These are phyloP conservation scores for Dioctria linearis DNA, from an alignment of 2,888 invertebrate species.

Conservation along the genomic window DNA sequence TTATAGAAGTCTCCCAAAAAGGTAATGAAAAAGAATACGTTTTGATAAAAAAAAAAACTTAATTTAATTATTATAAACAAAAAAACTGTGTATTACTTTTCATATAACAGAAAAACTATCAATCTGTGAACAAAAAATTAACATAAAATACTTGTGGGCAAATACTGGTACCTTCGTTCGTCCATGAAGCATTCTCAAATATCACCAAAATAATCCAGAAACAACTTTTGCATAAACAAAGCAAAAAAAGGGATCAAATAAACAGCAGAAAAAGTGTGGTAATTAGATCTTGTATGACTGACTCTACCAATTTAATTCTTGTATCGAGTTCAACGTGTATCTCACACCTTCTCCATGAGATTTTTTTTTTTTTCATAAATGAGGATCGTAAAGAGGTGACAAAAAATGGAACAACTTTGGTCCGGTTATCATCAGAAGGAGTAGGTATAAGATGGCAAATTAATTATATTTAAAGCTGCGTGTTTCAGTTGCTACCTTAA, in stretches of 20 bases:
- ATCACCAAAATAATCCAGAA: conserved; percentile 43
- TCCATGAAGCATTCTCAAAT: neutral
- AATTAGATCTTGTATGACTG: conserved; percentile 23
- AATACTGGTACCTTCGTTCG: no score
- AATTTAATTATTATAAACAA: no score
- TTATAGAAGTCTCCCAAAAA: no score
- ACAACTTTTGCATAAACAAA: neutral
- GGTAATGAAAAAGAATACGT: no score
- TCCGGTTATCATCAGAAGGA: conserved; percentile 30
- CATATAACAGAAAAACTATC: no score
- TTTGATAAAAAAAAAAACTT: no score
- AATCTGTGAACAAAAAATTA: no score
- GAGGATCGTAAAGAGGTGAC: conserved; percentile 17
- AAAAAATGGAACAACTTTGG: conserved; percentile 35
- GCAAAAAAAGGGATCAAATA: neutral
- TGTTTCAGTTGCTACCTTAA: conserved; percentile 25
- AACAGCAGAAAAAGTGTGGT: conserved; percentile 27
- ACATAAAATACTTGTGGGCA: no score
- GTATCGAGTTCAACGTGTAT: neutral
- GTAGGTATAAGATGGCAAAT: conserved; percentile 18
- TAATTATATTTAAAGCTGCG: conserved; percentile 39
- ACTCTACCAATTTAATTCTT: conserved; percentile 4
- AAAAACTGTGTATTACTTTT: no score
- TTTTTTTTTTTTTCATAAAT: neutral
- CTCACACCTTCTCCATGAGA: conserved; percentile 27